A percentile compares a stretch with the other conserved stretches of the same genome.
Conservation (phyloP, 1,140 invertebrate species). For the Rhopalosiphum padi region DNA sequence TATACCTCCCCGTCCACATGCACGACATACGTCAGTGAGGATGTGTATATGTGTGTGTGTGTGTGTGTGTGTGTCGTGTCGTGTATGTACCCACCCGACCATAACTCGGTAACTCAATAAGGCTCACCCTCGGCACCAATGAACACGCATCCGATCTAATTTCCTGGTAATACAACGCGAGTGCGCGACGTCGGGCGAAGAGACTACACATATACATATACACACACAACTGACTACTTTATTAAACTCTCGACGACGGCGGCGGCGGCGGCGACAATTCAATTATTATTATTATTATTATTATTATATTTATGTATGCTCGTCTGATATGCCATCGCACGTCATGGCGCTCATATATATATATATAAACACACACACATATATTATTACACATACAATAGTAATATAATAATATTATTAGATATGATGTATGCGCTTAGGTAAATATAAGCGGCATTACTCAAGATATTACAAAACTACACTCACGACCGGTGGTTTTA, state of each 20-base stretch:
- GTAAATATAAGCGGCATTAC: neutral
- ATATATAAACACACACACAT: neutral
- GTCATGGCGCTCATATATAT: neutral
- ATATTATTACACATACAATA: neutral
- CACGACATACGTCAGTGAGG: neutral
- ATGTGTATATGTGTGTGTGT: neutral
- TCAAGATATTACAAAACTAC: neutral
- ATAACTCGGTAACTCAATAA: slow-evolving; percentile 55
- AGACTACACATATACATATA: neutral
- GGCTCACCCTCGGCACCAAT: slow-evolving; percentile 49
- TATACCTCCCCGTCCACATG: neutral
- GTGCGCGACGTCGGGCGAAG: neutral
- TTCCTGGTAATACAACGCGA: slow-evolving; percentile 50
- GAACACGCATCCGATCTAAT: slow-evolving; percentile 54
- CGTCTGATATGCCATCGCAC: neutral
- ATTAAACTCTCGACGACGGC: slow-evolving; percentile 18
- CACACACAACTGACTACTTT: neutral
- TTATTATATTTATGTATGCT: neutral
- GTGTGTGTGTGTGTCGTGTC: neutral
- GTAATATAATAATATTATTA: neutral
- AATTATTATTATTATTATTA: slow-evolving; percentile 17
- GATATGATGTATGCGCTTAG: neutral
- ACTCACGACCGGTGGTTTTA: neutral
- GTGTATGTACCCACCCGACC: slow-evolving; percentile 44
- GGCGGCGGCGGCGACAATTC: slow-evolving; percentile 25